Base-by-base conservation (phyloP, 2,888 invertebrate species). In the Liposcelis brunnea region DNA sequence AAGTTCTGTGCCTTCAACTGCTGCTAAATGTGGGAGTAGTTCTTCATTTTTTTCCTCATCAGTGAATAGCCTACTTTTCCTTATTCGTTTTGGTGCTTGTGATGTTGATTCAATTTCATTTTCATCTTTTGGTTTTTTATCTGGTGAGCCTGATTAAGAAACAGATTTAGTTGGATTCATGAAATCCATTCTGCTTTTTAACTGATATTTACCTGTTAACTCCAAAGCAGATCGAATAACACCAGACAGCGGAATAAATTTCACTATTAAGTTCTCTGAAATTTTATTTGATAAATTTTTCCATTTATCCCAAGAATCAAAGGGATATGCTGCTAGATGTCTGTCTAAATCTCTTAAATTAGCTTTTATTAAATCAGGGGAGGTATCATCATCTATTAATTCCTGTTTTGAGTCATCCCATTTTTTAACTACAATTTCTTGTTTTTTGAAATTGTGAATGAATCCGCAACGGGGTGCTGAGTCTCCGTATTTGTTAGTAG, bases 301-400 rank as follows among this genome's bases (percentile, higher is more conserved):
- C 97, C 97, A 97, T 55, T 81, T 81, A 48, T 79, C 75, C 67
- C 80, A 83, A 52, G 78, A 77, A 50, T 90, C 84, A 63, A 81
- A 93, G 1, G 95, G 94, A 64, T 95, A 98, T 1, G 87, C 79
- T 11, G 84, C 95, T 42, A 97, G 67, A 61, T 75, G 83, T 49
- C 70, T 66, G 58, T 93, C 89, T 49, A 91, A 59, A 44, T 77
- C 74, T 47, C 71, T 65, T 42, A 85, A 60, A 61, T 86, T 84
- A 14, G 69, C 67, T 58, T 72, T 75, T 16, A 86, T 69, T 33
- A 72, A 63, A 48, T 75, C 65, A 6, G 80, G 77, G 49, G 75
- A 72, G 12, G 71, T 66, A 4, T 81, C 70, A 51, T 69, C 72
- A 58, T 45, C 45, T 50, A 15, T 35, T 50, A 40, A 52, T 49